Evolutionary conservation across 2,113 vertebrate species (phyloP).

Genomic region (Dryoscopus gambensis): DNA sequence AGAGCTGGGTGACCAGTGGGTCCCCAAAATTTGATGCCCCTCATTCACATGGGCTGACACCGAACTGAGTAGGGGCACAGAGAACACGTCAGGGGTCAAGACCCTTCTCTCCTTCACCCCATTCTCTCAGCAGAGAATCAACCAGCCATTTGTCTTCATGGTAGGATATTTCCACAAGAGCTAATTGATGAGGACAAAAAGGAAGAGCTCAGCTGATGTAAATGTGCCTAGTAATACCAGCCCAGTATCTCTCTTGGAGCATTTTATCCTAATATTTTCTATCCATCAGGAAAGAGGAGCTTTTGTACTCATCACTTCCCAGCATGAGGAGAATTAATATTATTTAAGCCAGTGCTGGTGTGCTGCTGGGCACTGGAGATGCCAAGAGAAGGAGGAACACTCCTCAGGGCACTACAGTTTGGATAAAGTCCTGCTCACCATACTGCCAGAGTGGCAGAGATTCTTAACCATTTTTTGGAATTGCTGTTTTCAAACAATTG

Average conservation of each 20-base stretch:
- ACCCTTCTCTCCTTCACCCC: background rate
- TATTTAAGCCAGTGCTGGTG: background rate
- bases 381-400: background rate
- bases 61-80: rapidly evolving
- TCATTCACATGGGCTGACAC: background rate
- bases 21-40: background rate
- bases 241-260: background rate
- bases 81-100: background rate
- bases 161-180: background rate
- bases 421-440: background rate
- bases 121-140: background rate
- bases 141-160: background rate
- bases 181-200: background rate
- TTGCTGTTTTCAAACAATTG: background rate
- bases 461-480: background rate
- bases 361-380: background rate
- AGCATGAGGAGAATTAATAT: background rate
- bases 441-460: background rate
- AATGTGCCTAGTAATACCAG: background rate
- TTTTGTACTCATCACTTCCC: background rate
- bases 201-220: background rate
- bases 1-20: rapidly evolving
- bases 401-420: background rate
- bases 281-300: background rate
- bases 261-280: background rate